Conservation (phyloP, 2,113 vertebrate species). For the Rhea americana region DNA sequence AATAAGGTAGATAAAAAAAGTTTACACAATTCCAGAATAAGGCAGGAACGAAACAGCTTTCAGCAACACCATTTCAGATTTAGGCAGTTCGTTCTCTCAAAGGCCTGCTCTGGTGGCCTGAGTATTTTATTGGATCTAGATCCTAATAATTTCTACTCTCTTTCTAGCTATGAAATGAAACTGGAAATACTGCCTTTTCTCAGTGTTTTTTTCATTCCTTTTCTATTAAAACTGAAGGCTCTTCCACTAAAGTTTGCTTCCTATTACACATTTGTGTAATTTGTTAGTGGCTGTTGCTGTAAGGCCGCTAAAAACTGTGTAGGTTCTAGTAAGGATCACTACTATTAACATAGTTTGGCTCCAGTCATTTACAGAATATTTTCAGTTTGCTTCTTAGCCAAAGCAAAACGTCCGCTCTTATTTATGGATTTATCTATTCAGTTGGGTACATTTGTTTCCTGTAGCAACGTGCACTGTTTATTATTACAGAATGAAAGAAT, state of each 20-base stretch:
- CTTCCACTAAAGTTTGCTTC: not conserved
- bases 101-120: not conserved
- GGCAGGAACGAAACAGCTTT: not conserved
- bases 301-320: not conserved
- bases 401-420: constrained; percentile 28
- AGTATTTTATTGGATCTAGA: not conserved
- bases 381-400: constrained; percentile 1
- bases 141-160: not conserved
- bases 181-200: not conserved
- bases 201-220: not conserved
- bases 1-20: not conserved
- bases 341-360: not conserved
- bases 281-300: not conserved
- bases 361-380: not conserved
- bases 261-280: not conserved
- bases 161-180: not conserved
- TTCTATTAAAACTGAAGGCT: not conserved
- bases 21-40: not conserved
- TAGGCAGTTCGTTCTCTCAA: not conserved
- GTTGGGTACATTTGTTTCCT: constrained; percentile 53
- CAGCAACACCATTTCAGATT: not conserved
- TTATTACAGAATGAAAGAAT: constrained; percentile 56
- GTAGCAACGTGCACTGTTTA: constrained; percentile 30
- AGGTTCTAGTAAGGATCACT: constrained; percentile 1
- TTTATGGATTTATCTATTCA: constrained; percentile 52